Conservation (phyloP, 2,797 vertebrate genomes). For the Periophthalmus magnuspinnatus region DNA sequence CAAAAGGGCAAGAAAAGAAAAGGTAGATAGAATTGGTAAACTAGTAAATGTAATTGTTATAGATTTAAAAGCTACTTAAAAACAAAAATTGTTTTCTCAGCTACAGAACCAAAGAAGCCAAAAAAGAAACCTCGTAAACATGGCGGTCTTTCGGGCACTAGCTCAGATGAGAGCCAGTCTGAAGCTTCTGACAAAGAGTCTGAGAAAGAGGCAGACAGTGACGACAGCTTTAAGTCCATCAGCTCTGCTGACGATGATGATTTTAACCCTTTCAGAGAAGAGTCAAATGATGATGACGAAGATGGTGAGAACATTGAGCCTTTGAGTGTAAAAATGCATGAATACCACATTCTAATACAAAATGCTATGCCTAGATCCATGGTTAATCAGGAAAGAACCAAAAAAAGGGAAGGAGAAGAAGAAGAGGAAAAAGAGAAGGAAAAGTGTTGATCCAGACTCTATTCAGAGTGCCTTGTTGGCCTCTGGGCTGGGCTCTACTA, state of each 20-base stretch:
- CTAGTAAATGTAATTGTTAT: background rate
- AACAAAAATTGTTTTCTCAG: conserved; percentile 58
- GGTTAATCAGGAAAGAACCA: conserved; percentile 97
- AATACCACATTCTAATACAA: background rate
- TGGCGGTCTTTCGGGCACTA: conserved; percentile 89
- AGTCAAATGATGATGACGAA: conserved; percentile 92
- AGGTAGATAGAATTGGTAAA: conserved; percentile 73
- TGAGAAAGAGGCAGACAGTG: conserved; percentile 71
- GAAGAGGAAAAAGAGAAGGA: conserved; percentile 86
- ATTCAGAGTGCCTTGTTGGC: conserved; percentile 99
- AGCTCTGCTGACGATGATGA: conserved; percentile 93
- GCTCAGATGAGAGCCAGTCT: conserved; percentile 91
- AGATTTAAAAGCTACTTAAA: background rate
- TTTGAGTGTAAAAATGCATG: background rate
- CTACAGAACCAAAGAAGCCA: conserved; percentile 84
- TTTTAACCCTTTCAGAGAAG: conserved; percentile 96
- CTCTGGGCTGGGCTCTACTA: conserved; percentile 92
- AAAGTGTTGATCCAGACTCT: conserved; percentile 95
- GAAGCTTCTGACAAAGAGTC: conserved; percentile 78
- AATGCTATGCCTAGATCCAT: conserved; percentile 82
- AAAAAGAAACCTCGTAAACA: conserved; percentile 90
- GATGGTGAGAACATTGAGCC: conserved; percentile 81
- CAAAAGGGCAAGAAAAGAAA: conserved; percentile 94
- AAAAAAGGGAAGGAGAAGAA: conserved; percentile 93
- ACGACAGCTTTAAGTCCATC: conserved; percentile 91